phyloP scores from a whole-genome alignment of 2,888 invertebrate species.

The Galeruca laticollis region DNA sequence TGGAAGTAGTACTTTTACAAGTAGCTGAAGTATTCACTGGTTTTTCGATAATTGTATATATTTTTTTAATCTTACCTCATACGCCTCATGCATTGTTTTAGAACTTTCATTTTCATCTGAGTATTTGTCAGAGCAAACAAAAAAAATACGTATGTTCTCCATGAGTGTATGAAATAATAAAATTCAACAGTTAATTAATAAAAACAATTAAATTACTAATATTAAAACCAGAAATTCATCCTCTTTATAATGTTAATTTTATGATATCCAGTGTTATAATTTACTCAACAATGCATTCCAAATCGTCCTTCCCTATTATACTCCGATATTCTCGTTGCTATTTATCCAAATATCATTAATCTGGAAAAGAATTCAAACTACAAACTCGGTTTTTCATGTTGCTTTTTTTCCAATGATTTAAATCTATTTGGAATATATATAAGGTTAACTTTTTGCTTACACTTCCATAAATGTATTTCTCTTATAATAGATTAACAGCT shows the following conservation, averaged over 20 bases:
- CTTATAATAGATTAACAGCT: neutral
- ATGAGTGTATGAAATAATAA: conserved; percentile 28
- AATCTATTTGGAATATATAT: neutral
- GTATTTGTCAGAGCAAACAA: conserved; percentile 70
- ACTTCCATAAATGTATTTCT: neutral
- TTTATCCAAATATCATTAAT: neutral
- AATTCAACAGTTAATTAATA: neutral
- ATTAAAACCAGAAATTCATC: no score
- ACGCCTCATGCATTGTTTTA: conserved; percentile 74
- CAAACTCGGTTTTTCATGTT: no score
- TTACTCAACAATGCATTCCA: no score
- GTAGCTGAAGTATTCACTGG: no score
- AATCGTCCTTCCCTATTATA: no score
- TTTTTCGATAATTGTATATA: neutral
- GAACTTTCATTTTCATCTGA: conserved; percentile 70
- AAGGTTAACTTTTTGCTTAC: neutral
- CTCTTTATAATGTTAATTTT: no score
- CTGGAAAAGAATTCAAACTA: neutral
- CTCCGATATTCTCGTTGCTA: no score
- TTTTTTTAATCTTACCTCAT: conserved; percentile 67
- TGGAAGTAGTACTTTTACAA: neutral
- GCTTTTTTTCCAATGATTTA: no score
- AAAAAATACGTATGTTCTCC: conserved; percentile 60
- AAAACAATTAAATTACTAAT: neutral
- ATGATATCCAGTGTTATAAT: no score